These are phyloP conservation scores for Sebastes steindachneri DNA, from an alignment of 2,797 vertebrate species.

Conservation along the genomic window DNA sequence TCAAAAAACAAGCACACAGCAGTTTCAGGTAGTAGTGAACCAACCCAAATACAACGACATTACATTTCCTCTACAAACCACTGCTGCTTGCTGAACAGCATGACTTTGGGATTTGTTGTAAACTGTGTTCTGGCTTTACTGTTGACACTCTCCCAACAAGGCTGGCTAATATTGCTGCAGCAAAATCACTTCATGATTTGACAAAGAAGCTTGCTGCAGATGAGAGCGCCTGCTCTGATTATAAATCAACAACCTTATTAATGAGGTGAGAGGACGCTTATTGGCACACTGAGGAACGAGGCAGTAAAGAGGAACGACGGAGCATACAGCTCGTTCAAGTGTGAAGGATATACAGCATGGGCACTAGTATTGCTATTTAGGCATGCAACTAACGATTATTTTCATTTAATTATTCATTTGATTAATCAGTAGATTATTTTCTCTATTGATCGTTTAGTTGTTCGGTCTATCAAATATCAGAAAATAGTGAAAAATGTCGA, in stretches of 20 bases:
- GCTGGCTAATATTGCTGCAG: constrained; percentile 8
- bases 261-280: constrained; percentile 33
- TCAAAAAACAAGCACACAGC: constrained; percentile 13
- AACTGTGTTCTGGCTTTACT: not conserved
- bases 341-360: constrained; percentile 8
- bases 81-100: not conserved
- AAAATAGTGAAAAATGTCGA: no score
- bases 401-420: no score
- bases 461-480: no score
- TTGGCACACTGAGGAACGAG: constrained; percentile 22
- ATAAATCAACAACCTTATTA: constrained; percentile 53
- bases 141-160: not conserved
- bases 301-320: constrained; percentile 15
- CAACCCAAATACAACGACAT: not conserved
- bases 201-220: constrained; percentile 2
- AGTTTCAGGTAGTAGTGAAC: constrained; percentile 2
- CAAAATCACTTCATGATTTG: constrained; percentile 16
- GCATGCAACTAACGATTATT: no score
- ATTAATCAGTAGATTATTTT: no score
- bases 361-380: no score
- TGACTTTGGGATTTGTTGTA: not conserved
- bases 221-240: constrained; percentile 12
- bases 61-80: not conserved
- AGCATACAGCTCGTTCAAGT: constrained; percentile 14
- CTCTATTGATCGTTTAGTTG: no score